Evolutionary conservation across 2,113 vertebrate genomes (phyloP).

Genomic region (Eurypyga helias): DNA sequence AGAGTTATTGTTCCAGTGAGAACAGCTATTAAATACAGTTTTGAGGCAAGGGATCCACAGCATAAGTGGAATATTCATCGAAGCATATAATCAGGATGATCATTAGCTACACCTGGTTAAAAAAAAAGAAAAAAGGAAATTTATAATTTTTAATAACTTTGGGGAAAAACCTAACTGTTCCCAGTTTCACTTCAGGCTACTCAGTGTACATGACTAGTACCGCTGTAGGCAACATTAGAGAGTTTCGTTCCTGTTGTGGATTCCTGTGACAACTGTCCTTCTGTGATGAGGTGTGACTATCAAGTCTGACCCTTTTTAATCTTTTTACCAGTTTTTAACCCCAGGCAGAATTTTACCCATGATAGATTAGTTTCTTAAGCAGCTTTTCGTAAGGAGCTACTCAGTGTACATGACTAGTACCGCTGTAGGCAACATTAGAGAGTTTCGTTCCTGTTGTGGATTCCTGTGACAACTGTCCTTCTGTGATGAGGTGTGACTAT

Average conservation of each 20-base stretch:
- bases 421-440: too few relatives aligned
- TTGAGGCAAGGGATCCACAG: background rate
- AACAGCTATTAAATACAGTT: background rate
- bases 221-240: background rate
- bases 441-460: too few relatives aligned
- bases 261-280: background rate
- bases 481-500: background rate
- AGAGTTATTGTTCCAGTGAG: background rate
- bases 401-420: too few relatives aligned
- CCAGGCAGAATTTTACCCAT: background rate
- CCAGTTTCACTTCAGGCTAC: background rate
- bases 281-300: background rate
- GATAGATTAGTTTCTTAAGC: background rate
- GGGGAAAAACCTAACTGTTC: background rate
- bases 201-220: background rate
- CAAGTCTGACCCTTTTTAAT: background rate
- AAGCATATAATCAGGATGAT: background rate
- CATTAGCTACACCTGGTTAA: background rate
- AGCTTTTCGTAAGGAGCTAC: background rate
- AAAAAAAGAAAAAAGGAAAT: background rate
- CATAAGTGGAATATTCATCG: background rate
- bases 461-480: too few relatives aligned
- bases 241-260: background rate
- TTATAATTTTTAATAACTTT: background rate
- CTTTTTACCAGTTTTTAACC: slow-evolving; percentile 17